These are phyloP conservation scores for Sipunculus nudus DNA, from an alignment of 2,888 invertebrate species.

Conservation along the genomic window DNA sequence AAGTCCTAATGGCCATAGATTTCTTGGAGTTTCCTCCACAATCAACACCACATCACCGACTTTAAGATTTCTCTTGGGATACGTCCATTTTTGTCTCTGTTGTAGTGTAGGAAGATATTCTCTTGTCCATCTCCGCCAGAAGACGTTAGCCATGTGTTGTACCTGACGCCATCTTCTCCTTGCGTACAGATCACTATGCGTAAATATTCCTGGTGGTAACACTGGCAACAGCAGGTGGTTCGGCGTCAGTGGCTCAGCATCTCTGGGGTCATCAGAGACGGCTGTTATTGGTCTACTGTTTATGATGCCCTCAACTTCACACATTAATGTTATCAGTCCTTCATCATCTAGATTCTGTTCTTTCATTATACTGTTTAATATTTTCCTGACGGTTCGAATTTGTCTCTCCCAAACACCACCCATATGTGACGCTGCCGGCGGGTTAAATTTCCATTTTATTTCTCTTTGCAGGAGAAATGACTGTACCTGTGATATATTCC, in stretches of 20 bases:
- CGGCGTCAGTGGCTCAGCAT: constrained; percentile 26
- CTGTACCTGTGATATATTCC: constrained; percentile 1
- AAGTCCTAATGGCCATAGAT: constrained; percentile 28
- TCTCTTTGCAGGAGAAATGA: neutral
- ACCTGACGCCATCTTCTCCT: constrained; percentile 17
- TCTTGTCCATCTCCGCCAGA: constrained; percentile 12
- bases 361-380: constrained; percentile 23
- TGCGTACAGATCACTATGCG: constrained; percentile 7
- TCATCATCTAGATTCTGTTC: constrained; percentile 16
- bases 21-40: constrained; percentile 31
- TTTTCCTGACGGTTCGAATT: constrained; percentile 24
- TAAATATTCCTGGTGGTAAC: constrained; percentile 19
- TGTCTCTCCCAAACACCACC: constrained; percentile 38
- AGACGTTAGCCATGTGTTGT: constrained; percentile 10
- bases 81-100: constrained; percentile 14
- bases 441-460: constrained; percentile 30
- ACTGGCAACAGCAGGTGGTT: constrained; percentile 24
- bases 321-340: constrained; percentile 25
- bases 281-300: constrained; percentile 35
- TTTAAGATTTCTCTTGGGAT: constrained; percentile 17
- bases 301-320: constrained; percentile 31
- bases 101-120: constrained; percentile 19
- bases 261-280: constrained; percentile 15
- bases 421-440: constrained; percentile 32
- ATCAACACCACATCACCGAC: constrained; percentile 39